phyloP scores from a whole-genome alignment of 1,140 invertebrate genomes.

The Reticulitermes speratus region DNA sequence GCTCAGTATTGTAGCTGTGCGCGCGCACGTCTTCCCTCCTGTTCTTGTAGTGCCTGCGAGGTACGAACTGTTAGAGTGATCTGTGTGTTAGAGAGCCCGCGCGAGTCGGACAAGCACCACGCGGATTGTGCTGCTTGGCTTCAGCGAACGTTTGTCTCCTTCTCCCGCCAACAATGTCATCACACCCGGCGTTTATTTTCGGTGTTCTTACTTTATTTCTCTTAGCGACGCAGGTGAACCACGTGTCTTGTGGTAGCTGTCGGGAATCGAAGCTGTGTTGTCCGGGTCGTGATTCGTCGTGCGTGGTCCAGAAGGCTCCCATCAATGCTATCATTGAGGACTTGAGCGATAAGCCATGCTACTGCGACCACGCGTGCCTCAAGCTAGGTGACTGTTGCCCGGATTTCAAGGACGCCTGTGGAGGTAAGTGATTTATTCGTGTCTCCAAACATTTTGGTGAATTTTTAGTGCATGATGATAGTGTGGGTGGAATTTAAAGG shows the following conservation, averaged over 20 bases:
- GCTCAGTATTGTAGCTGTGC: no score
- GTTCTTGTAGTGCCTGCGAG: no score
- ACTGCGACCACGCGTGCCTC: constrained; percentile 85
- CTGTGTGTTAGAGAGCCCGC: no score
- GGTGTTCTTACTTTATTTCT: neutral
- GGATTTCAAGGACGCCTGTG: constrained; percentile 82
- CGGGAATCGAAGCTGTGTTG: constrained; percentile 74
- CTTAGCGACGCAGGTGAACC: neutral
- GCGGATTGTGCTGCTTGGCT: no score
- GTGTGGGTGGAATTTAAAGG: no score
- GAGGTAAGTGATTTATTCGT: constrained; percentile 60
- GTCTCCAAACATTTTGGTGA: neutral
- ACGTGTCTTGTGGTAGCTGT: constrained; percentile 59
- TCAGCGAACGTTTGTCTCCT: neutral
- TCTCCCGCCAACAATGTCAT: neutral
- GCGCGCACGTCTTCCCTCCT: no score
- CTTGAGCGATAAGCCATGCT: constrained; percentile 78
- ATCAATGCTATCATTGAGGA: constrained; percentile 80
- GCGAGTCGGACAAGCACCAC: no score
- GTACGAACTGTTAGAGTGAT: no score
- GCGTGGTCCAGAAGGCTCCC: constrained; percentile 80
- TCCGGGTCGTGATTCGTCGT: constrained; percentile 78
- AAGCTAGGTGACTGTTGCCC: constrained; percentile 82
- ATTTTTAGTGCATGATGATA: no score
- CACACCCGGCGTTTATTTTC: neutral